These are phyloP conservation scores for Bos taurus DNA, from an alignment of 2,113 vertebrate species.

Conservation along the genomic window ARS-UCD2.0 NC_037330.1:96477001-96477500, in stretches of 20 bases:
- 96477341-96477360: neutral
- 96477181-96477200: neutral
- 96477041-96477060: neutral
- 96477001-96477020: neutral
- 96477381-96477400: neutral
- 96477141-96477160: neutral
- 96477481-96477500: neutral
- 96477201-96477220: neutral
- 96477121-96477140: neutral
- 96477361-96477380: neutral
- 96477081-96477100: neutral
- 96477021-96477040: neutral
- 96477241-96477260: neutral
- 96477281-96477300: neutral
- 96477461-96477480: neutral
- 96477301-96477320: neutral
- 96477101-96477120: neutral
- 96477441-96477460: neutral
- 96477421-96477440: neutral
- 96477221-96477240: neutral
- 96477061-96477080: neutral
- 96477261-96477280: neutral
- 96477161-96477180: neutral
- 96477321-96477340: neutral
- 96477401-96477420: slow-evolving; percentile 35